phyloP scores from a whole-genome alignment of 2,797 vertebrate genomes.

The Cebuella pygmaea region DNA sequence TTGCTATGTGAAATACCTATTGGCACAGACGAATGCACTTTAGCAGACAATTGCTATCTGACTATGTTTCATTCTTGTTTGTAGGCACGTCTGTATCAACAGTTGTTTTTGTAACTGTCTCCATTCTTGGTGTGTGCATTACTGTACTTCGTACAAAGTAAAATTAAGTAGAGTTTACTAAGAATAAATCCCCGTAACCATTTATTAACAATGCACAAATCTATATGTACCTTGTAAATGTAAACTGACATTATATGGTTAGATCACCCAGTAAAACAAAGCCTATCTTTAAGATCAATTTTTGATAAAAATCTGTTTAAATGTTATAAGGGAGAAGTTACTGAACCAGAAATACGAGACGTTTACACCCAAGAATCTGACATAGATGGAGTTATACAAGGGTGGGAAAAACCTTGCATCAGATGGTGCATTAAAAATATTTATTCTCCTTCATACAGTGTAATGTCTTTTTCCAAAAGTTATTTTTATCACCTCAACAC shows the following conservation, averaged over 20 bases:
- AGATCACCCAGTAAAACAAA: slow-evolving; percentile 3
- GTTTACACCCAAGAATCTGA: neutral
- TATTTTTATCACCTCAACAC: neutral
- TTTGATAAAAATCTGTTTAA: slow-evolving; percentile 20
- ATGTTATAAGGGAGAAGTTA: slow-evolving; percentile 11
- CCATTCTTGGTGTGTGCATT: neutral
- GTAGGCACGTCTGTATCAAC: neutral
- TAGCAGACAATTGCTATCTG: neutral
- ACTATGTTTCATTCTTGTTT: neutral
- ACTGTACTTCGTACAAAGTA: neutral
- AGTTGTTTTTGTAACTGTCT: neutral
- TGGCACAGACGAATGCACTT: neutral
- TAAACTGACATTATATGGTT: neutral
- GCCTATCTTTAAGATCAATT: neutral
- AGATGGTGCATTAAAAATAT: neutral
- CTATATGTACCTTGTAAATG: neutral
- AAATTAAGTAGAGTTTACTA: neutral
- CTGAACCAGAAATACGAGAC: neutral
- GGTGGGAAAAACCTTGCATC: neutral
- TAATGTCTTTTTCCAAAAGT: neutral
- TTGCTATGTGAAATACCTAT: neutral
- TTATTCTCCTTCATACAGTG: neutral
- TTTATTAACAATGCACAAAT: neutral
- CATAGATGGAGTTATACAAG: neutral
- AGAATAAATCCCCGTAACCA: neutral